Evolutionary conservation across 2,797 vertebrate species (phyloP).

Genomic region (Sorex maritimensis): DNA sequence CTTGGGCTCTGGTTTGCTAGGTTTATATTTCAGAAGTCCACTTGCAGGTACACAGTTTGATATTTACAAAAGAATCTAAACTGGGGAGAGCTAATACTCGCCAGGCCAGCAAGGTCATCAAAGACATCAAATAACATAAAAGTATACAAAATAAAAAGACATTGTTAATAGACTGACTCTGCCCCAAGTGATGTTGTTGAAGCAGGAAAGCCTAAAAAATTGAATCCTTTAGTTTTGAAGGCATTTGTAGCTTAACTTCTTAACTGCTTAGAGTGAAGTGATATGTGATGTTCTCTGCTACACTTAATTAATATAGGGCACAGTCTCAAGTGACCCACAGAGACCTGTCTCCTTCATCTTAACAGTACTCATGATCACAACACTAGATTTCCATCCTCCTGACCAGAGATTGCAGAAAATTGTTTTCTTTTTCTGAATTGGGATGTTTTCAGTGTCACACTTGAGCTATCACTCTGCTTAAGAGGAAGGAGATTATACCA

Average conservation of each 20-base stretch:
- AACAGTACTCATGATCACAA: not conserved
- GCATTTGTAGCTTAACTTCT: not conserved
- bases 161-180: not conserved
- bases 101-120: not conserved
- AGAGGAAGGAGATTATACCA: slow-evolving; percentile 57
- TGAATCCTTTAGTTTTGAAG: not conserved
- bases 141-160: slow-evolving; percentile 6
- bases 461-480: slow-evolving; percentile 9
- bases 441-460: slow-evolving; percentile 55
- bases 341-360: slow-evolving; percentile 2
- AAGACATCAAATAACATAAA: not conserved
- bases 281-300: not conserved
- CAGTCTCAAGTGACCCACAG: not conserved
- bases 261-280: not conserved
- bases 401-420: slow-evolving; percentile 2
- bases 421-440: slow-evolving; percentile 18
- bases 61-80: not conserved
- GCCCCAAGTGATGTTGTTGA: not conserved
- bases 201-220: not conserved
- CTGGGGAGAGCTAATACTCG: not conserved
- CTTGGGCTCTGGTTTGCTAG: not conserved
- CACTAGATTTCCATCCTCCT: not conserved
- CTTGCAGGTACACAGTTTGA: not conserved
- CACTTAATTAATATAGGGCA: not conserved
- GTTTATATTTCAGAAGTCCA: not conserved